A percentile compares a stretch with the other conserved stretches of the same genome.
Evolutionary conservation across 2,113 vertebrate species (phyloP).

Genomic region (human (Homo sapiens)): GRCh38 chrX:17811501-17812000

Average conservation of each 20-base stretch:
- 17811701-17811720: background rate
- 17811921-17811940: background rate
- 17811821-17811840: background rate
- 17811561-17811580: slow-evolving; percentile 73
- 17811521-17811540: slow-evolving; percentile 75
- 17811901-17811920: slow-evolving; percentile 24
- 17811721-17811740: background rate
- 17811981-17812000: background rate
- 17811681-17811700: slow-evolving; percentile 40
- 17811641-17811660: slow-evolving; percentile 62
- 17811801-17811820: background rate
- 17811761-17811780: background rate
- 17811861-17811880: background rate
- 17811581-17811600: slow-evolving; percentile 76
- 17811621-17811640: slow-evolving; percentile 70
- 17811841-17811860: background rate
- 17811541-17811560: slow-evolving; percentile 76
- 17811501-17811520: slow-evolving; percentile 63
- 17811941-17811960: background rate
- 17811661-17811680: slow-evolving; percentile 47
- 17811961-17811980: background rate
- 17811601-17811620: slow-evolving; percentile 75
- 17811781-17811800: background rate
- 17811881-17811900: background rate
- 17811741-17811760: background rate